Conservation (phyloP, 2,113 vertebrate genomes). For the Nerophis lumbriciformis region DNA sequence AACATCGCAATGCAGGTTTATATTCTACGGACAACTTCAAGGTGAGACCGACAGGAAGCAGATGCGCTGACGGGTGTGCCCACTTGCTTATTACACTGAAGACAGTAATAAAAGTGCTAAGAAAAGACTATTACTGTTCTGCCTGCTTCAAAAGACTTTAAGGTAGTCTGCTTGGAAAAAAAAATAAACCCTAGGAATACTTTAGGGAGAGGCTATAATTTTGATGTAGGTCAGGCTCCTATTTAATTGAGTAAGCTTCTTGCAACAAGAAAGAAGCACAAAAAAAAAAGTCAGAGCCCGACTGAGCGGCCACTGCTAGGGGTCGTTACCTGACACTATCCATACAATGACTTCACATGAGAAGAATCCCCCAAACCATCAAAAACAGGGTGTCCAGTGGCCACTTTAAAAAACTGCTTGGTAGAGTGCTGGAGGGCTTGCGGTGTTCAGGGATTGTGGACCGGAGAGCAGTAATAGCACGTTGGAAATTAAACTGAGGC, state of each 20-base stretch:
- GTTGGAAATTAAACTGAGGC: constrained; percentile 26
- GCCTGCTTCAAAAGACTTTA: constrained; percentile 21
- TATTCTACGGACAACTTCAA: constrained; percentile 2
- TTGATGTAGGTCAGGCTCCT: constrained; percentile 34
- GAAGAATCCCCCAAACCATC: constrained; percentile 49
- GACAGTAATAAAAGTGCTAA: constrained; percentile 21
- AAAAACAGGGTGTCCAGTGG: constrained; percentile 28
- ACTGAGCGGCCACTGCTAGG: constrained; percentile 32
- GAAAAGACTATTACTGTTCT: constrained; percentile 25
- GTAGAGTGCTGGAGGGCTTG: constrained; percentile 25
- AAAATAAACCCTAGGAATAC: constrained; percentile 50
- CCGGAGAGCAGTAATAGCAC: constrained; percentile 17
- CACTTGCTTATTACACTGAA: constrained; percentile 23
- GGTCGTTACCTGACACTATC: constrained; percentile 59
- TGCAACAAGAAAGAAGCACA: constrained; percentile 22
- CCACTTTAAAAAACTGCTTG: constrained; percentile 28
- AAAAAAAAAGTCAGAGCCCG: constrained; percentile 32
- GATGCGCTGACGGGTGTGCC: constrained; percentile 19
- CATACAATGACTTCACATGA: constrained; percentile 60
- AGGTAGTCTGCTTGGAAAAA: constrained; percentile 40
- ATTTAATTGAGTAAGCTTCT: constrained; percentile 38
- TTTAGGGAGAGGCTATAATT: constrained; percentile 51
- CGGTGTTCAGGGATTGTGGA: constrained; percentile 9
- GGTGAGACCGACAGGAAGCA: constrained; percentile 16
- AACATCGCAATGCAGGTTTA: neutral